These are phyloP conservation scores for Torymus texanus DNA, from an alignment of 2,888 invertebrate species.

Conservation along the genomic window DNA sequence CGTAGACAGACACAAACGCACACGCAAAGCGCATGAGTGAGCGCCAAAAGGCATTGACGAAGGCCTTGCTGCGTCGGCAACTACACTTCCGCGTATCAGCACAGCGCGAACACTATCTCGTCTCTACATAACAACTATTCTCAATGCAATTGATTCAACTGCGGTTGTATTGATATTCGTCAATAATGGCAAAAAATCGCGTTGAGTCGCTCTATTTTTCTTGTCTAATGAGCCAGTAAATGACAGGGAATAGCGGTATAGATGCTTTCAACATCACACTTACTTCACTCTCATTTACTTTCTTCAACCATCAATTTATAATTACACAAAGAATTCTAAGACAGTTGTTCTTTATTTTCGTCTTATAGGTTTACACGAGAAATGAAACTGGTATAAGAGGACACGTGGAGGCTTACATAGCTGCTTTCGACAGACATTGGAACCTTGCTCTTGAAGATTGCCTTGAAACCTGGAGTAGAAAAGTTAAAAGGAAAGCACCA, in stretches of 20 bases:
- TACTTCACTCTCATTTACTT: too few relatives aligned
- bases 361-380: slow-evolving; percentile 83
- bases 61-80: slow-evolving; percentile 67
- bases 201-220: background rate
- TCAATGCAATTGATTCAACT: slow-evolving; percentile 41
- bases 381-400: slow-evolving; percentile 85
- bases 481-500: slow-evolving; percentile 79
- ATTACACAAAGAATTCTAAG: too few relatives aligned
- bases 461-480: slow-evolving; percentile 86
- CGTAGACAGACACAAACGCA: slow-evolving; percentile 56
- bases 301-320: too few relatives aligned
- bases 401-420: slow-evolving; percentile 85
- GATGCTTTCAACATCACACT: too few relatives aligned
- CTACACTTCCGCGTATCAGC: slow-evolving; percentile 71
- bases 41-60: slow-evolving; percentile 69
- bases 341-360: too few relatives aligned
- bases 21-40: slow-evolving; percentile 25
- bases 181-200: background rate
- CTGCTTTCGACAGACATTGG: slow-evolving; percentile 96
- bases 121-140: slow-evolving; percentile 59
- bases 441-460: slow-evolving; percentile 91
- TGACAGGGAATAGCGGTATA: too few relatives aligned
- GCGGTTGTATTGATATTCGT: slow-evolving; percentile 17
- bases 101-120: slow-evolving; percentile 60
- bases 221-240: slow-evolving; percentile 9